Evolutionary conservation across 2,888 invertebrate genomes (phyloP).

Genomic region (Craniophora ligustri): DNA sequence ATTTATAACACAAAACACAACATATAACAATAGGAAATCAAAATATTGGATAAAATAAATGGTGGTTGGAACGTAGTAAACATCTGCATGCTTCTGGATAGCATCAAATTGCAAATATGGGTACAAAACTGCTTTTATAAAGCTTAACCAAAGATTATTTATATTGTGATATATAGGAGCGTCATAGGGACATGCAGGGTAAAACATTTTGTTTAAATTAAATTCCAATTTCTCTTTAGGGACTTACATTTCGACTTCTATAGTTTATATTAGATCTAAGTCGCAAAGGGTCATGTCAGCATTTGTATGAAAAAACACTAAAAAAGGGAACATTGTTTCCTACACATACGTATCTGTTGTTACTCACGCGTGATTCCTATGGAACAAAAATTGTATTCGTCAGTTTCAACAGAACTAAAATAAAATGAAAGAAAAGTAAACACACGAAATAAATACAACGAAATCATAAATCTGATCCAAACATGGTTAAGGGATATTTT

Average conservation of each 20-base stretch:
- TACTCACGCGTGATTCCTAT: conserved; percentile 89
- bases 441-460: conserved; percentile 49
- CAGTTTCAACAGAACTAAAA: conserved; percentile 73
- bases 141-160: conserved; percentile 41
- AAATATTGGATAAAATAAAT: conserved; percentile 55
- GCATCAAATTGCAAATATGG: conserved; percentile 51
- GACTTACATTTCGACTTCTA: conserved; percentile 53
- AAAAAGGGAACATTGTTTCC: conserved; percentile 76
- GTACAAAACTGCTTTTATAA: conserved; percentile 32
- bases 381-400: conserved; percentile 82
- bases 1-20: conserved; percentile 69
- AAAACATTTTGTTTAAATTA: conserved; percentile 58
- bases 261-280: conserved; percentile 56
- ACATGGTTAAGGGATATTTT: neutral
- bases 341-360: conserved; percentile 76
- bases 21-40: conserved; percentile 60
- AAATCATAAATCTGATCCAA: conserved; percentile 21
- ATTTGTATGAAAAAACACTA: conserved; percentile 68
- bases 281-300: conserved; percentile 55
- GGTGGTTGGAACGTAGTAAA: conserved; percentile 53
- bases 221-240: conserved; percentile 40
- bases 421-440: conserved; percentile 51
- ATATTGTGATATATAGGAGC: conserved; percentile 43
- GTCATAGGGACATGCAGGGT: conserved; percentile 72
- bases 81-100: conserved; percentile 63